Base-by-base conservation (phyloP, 2,888 invertebrate species). In the Lottia gigantea region DNA sequence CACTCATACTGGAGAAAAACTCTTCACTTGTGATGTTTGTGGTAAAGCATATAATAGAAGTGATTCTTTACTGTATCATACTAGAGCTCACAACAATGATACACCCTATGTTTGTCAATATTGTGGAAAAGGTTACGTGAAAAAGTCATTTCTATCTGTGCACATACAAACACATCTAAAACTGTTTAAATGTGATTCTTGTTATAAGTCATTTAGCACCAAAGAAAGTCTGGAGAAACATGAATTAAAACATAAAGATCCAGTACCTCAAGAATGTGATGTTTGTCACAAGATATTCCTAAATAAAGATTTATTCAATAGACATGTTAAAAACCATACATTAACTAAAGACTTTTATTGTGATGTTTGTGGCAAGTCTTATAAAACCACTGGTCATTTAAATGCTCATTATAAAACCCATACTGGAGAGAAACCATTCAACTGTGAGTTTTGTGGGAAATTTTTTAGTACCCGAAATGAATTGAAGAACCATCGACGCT, bases 371-470 rank as follows among this genome's bases (percentile, higher is more conserved):
- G 14, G 55, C 7, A 55, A 55, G 23, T 55, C 55, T 23, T 55
- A 23, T 55, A 55, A 19, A 19, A 19, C 19, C 19, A 55, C 19
- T 3, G 23, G 19, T 11, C 19, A 55, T 14, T 14, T 55, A 55
- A 19, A 55, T 23, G 55, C 19, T 23, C 55, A 55, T 55, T 23
- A 12, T 19, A 55, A 23, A 55, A 55, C 23, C 7, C 55, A 55
- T 55, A 55, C 55, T 23, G 55, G 55, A 23, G 55, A 55, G 14
- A 55, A 55, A 55, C 55, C 55, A 55, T 55, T 23, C 23, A 55
- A 19, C 11, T 55, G 55, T 55, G 55, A 55, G 12, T 55, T 55
- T 14, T 55, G 55, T 55, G 23, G 14, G 19, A 55, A 55, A 55
- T 55, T 23, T 23, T 55, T 55, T 55, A 55, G 19, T 55, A 19